phyloP scores from a whole-genome alignment of 2,888 invertebrate species.

The Endotricha flammealis region DNA sequence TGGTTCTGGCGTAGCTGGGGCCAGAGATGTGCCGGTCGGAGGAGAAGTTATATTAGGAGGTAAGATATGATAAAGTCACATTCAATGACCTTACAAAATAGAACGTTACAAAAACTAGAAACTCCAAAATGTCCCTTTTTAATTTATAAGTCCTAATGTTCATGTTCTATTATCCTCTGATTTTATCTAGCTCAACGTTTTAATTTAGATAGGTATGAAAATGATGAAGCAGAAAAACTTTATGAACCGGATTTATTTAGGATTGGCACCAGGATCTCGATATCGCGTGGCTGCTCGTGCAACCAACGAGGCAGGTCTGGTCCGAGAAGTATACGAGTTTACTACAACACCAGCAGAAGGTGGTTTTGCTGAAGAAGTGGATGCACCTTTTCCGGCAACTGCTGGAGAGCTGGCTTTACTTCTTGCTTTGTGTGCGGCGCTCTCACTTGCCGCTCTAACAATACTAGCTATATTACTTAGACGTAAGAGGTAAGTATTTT shows the following conservation, averaged over 20 bases:
- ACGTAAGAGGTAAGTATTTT: constrained; percentile 55
- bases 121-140: too few species aligned
- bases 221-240: background rate
- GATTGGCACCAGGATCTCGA: constrained; percentile 76
- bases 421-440: constrained; percentile 75
- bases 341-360: constrained; percentile 77
- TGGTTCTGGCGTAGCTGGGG: constrained; percentile 70
- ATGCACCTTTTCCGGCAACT: constrained; percentile 67
- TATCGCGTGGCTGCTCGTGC: constrained; percentile 80
- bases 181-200: too few species aligned
- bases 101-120: too few species aligned
- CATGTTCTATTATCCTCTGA: too few species aligned
- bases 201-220: too few species aligned
- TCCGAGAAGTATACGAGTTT: constrained; percentile 79
- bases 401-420: constrained; percentile 67
- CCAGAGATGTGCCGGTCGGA: constrained; percentile 65
- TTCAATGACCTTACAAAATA: too few species aligned
- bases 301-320: constrained; percentile 80
- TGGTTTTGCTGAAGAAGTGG: constrained; percentile 64
- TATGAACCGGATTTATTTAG: constrained; percentile 24
- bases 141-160: too few species aligned
- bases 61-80: constrained; percentile 32
- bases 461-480: constrained; percentile 79
- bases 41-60: constrained; percentile 69
- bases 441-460: constrained; percentile 75